phyloP scores from a whole-genome alignment of 1,140 invertebrate genomes.

The Apocrypta bakeri region DNA sequence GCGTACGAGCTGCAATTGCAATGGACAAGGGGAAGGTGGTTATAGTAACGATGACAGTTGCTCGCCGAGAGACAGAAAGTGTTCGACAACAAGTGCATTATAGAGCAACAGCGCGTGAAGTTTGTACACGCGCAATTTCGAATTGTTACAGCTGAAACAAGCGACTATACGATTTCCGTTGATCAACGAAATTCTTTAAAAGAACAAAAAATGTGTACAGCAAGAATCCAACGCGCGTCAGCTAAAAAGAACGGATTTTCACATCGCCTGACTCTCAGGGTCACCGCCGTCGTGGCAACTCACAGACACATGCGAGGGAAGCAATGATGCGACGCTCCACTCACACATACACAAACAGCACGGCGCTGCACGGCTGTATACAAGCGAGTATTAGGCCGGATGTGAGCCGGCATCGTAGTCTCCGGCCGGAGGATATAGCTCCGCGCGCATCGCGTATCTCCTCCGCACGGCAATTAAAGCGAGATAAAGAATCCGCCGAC shows the following conservation, averaged over 20 bases:
- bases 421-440: constrained; percentile 5
- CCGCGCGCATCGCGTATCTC: neutral
- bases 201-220: neutral
- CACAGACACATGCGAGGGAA: neutral
- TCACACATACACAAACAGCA: no score
- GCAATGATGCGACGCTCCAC: constrained; percentile 17
- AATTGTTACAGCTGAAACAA: constrained; percentile 7
- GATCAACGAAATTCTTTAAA: neutral
- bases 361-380: no score
- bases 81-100: constrained; percentile 23
- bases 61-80: constrained; percentile 18
- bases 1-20: neutral
- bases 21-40: neutral
- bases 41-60: constrained; percentile 26
- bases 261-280: constrained; percentile 32
- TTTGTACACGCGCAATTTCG: constrained; percentile 29
- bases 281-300: neutral
- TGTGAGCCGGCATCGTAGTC: constrained; percentile 25
- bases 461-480: constrained; percentile 41
- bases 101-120: constrained; percentile 2
- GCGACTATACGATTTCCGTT: neutral
- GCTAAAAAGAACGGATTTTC: constrained; percentile 16
- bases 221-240: neutral
- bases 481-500: constrained; percentile 35
- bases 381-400: constrained; percentile 19